A percentile compares a stretch with the other conserved stretches of the same genome.
Conservation (phyloP, 2,113 vertebrate species). For the Oryzias celebensis region DNA sequence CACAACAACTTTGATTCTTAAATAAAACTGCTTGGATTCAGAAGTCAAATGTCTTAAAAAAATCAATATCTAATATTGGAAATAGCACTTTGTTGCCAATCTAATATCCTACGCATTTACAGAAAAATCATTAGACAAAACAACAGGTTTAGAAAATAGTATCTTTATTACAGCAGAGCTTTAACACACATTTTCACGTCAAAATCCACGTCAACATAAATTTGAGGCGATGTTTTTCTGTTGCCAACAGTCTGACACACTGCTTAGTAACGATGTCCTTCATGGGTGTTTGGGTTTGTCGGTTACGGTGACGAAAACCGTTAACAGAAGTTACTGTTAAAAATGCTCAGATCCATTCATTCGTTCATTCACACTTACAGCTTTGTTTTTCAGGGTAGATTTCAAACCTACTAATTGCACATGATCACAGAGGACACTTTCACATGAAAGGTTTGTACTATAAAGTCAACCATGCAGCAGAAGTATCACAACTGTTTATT, state of each 20-base stretch:
- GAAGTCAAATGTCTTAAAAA: too few species aligned
- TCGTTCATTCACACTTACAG: conserved; percentile 10
- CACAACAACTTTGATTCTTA: too few species aligned
- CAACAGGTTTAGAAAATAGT: conserved; percentile 49
- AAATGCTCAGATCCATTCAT: background rate
- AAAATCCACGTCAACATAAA: conserved; percentile 2
- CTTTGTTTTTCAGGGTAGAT: conserved; percentile 9
- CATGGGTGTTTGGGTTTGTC: too few species aligned
- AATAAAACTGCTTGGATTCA: too few species aligned
- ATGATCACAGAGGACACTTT: conserved; percentile 11
- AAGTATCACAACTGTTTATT: background rate
- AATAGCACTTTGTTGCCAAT: too few species aligned
- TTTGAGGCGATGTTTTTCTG: background rate
- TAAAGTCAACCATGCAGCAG: conserved; percentile 17
- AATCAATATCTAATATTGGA: too few species aligned
- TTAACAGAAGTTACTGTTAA: conserved; percentile 1
- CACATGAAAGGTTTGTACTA: conserved; percentile 28
- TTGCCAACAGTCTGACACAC: background rate
- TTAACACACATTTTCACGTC: conserved; percentile 6
- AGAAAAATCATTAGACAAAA: background rate
- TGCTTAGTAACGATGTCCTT: too few species aligned
- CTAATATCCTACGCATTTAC: too few species aligned
- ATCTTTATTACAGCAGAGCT: conserved; percentile 48
- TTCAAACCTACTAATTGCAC: conserved; percentile 39
- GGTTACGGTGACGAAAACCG: too few species aligned